phyloP scores from a whole-genome alignment of 2,113 vertebrate genomes.

The Steatornis caripensis region DNA sequence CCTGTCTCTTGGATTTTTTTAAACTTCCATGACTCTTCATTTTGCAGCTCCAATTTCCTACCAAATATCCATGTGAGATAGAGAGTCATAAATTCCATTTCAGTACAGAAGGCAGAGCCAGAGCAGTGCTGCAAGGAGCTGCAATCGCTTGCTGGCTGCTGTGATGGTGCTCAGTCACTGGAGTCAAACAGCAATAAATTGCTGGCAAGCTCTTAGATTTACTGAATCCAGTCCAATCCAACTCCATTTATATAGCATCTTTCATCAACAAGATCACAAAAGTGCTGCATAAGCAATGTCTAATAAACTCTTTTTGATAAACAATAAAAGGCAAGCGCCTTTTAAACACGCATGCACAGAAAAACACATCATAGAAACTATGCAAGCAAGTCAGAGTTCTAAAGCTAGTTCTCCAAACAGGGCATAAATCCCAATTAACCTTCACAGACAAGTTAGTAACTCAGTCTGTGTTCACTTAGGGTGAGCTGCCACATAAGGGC shows the following conservation, averaged over 20 bases:
- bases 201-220: conserved; percentile 27
- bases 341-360: background rate
- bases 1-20: conserved; percentile 54
- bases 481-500: background rate
- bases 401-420: background rate
- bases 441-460: background rate
- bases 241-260: conserved; percentile 16
- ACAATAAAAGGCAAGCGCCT: background rate
- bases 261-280: conserved; percentile 37
- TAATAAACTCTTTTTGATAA: conserved; percentile 9
- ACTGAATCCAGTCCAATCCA: conserved; percentile 22
- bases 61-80: conserved; percentile 13
- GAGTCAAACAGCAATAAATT: conserved; percentile 61
- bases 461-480: fast-evolving
- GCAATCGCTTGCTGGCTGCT: background rate
- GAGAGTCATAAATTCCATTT: conserved; percentile 71
- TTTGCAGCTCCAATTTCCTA: conserved; percentile 63
- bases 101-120: conserved; percentile 46
- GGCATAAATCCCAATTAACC: background rate
- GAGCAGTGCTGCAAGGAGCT: background rate
- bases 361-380: background rate
- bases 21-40: conserved; percentile 63
- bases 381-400: background rate
- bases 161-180: conserved; percentile 22
- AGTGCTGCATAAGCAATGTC: conserved; percentile 7